phyloP scores from a whole-genome alignment of 2,797 vertebrate species.

The Diplodus puntazzo region DNA sequence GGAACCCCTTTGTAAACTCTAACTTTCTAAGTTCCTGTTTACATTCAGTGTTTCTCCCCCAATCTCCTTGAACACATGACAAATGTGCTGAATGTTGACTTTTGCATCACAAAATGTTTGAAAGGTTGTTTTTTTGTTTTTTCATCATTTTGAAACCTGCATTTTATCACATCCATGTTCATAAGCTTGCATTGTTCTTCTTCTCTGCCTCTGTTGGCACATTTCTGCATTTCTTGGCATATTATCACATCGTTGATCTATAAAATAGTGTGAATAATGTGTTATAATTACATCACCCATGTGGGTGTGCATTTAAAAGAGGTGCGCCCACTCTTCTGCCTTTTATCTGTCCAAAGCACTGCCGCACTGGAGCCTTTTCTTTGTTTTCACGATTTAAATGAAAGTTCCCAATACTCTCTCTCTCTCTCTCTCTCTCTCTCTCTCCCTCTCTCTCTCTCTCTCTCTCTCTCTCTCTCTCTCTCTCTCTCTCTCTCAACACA shows the following conservation, averaged over 20 bases:
- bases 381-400: not conserved
- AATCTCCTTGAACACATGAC: not conserved
- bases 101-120: not conserved
- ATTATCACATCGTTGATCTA: not conserved
- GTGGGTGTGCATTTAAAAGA: not conserved
- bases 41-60: not conserved
- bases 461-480: not conserved
- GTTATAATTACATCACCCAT: not conserved
- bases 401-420: not conserved
- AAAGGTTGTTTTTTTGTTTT: not conserved
- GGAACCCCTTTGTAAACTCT: not conserved
- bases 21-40: not conserved
- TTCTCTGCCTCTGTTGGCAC: not conserved
- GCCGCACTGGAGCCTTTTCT: not conserved
- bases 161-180: not conserved
- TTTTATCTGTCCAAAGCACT: not conserved
- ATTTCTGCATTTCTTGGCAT: not conserved
- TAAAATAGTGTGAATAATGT: not conserved
- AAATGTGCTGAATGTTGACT: not conserved
- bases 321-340: too few species aligned
- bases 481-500: too few species aligned
- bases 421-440: too few species aligned
- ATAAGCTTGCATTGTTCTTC: too few species aligned
- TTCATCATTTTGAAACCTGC: not conserved
- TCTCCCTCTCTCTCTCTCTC: too few species aligned